A percentile compares a stretch with the other conserved stretches of the same genome.
phyloP scores from a whole-genome alignment of 2,113 vertebrate genomes.

The Smithornis capensis region DNA sequence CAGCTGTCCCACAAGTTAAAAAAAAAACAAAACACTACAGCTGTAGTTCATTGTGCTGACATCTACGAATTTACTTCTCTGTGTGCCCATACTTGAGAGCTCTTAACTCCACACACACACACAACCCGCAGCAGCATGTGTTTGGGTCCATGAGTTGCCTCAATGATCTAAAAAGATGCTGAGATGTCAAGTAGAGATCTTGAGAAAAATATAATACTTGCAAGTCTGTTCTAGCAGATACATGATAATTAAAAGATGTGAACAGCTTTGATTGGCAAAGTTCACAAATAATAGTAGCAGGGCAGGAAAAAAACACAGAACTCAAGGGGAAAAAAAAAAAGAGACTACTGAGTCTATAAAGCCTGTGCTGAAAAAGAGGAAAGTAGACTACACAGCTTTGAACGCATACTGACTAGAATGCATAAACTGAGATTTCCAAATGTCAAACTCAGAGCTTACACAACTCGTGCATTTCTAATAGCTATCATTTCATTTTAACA shows the following conservation, averaged over 20 bases:
- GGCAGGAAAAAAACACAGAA: not conserved
- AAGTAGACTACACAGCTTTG: not conserved
- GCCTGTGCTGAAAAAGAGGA: not conserved
- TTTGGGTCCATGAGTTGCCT: not conserved
- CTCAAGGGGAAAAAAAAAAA: not conserved
- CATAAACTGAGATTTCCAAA: not conserved
- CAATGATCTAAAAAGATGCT: not conserved
- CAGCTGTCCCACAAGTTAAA: not conserved
- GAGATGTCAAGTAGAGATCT: not conserved
- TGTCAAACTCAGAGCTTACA: not conserved
- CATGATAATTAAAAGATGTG: not conserved
- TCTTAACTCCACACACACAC: not conserved
- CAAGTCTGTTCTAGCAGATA: not conserved
- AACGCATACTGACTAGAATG: not conserved
- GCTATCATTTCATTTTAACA: not conserved
- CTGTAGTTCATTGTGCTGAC: not conserved
- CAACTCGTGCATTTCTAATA: not conserved
- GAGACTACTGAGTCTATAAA: not conserved
- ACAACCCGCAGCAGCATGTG: rapidly evolving
- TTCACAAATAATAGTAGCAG: not conserved
- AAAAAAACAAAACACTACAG: not conserved
- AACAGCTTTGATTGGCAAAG: not conserved
- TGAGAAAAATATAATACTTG: not conserved
- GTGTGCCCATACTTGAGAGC: not conserved
- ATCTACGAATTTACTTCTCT: not conserved